Evolutionary conservation across 2,797 vertebrate species (phyloP).

Genomic region (Tamandua tetradactyla): DNA sequence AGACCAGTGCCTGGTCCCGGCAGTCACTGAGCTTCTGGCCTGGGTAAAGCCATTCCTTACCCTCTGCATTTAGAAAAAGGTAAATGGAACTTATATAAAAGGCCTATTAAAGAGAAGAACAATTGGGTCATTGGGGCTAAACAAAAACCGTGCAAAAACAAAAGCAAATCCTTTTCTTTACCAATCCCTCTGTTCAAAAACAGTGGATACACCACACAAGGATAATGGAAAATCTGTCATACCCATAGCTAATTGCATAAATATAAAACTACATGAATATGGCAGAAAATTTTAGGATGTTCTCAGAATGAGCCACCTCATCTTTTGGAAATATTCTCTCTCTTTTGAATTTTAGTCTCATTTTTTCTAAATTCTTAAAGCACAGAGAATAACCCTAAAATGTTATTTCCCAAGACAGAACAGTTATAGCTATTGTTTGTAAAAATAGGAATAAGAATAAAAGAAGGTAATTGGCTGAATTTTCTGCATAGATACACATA

Average conservation of each 20-base stretch:
- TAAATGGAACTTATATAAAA: neutral
- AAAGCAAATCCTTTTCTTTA: constrained; percentile 4
- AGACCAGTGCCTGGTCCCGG: neutral
- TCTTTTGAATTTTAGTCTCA: neutral
- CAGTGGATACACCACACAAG: neutral
- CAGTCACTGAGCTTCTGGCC: neutral
- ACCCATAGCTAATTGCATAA: neutral
- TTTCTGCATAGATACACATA: neutral
- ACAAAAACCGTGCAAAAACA: neutral
- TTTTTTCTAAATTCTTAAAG: neutral
- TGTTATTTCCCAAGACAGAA: neutral
- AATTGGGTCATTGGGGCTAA: neutral
- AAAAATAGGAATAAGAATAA: neutral
- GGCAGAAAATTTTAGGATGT: neutral
- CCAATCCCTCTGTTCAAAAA: neutral
- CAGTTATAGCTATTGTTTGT: neutral
- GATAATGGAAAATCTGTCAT: neutral
- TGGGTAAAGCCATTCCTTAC: neutral
- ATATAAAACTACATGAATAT: neutral
- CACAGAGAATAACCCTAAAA: neutral
- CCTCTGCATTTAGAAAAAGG: neutral
- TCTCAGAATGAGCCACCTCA: neutral
- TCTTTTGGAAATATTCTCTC: neutral
- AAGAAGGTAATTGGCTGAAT: neutral
- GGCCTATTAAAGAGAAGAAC: neutral